Percentiles rank a stretch among this genome's conserved stretches.
phyloP scores from a whole-genome alignment of 2,113 vertebrate species.

The Tretioscincus oriximinensis region DNA sequence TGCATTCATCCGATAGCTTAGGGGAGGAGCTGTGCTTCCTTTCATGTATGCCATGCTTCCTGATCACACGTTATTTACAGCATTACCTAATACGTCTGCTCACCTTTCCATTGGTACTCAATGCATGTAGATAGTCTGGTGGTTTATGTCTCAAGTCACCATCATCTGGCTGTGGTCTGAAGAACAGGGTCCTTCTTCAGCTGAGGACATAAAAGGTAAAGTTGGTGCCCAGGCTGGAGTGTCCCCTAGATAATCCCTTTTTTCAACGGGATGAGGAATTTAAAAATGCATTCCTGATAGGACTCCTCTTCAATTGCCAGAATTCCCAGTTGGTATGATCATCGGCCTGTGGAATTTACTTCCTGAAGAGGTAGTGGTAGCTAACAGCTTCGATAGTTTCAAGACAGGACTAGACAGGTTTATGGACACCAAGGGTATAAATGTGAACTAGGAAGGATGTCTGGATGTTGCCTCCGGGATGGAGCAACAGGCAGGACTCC shows the following conservation, averaged over 20 bases:
- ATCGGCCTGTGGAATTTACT: too few species aligned
- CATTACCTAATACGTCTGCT: constrained; percentile 13
- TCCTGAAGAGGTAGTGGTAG: too few species aligned
- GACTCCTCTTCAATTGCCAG: too few species aligned
- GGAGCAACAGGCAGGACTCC: too few species aligned
- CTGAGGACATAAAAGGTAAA: too few species aligned
- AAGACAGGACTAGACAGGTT: too few species aligned
- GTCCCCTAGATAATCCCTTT: not conserved
- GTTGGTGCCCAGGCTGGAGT: not conserved
- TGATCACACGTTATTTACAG: constrained; percentile 48
- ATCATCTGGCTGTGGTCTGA: not conserved
- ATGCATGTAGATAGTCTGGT: not conserved
- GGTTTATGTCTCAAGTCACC: too few species aligned
- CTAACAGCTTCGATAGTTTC: too few species aligned
- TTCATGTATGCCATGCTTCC: fast-evolving
- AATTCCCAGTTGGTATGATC: too few species aligned
- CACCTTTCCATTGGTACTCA: not conserved
- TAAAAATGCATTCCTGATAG: not conserved
- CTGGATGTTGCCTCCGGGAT: too few species aligned
- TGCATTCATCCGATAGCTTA: constrained; percentile 28
- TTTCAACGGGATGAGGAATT: not conserved
- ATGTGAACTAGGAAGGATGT: too few species aligned
- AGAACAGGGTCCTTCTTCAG: not conserved
- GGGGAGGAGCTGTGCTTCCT: constrained; percentile 26
- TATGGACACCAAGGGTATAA: too few species aligned